phyloP scores from a whole-genome alignment of 2,888 invertebrate genomes.

The Xanthia togata region DNA sequence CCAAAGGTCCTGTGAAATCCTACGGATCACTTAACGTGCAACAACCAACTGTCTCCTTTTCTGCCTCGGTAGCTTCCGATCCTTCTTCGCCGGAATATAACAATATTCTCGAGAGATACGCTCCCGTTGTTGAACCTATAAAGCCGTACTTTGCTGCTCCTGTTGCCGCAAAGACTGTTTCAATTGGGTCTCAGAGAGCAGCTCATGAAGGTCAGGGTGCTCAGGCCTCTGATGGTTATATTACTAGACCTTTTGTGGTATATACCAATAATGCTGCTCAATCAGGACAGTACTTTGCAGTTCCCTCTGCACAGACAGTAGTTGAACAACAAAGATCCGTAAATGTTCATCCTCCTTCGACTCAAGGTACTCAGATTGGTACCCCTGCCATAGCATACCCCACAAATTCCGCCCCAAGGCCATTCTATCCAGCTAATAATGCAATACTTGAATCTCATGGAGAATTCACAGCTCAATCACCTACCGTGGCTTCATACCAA shows the following conservation, averaged over 20 bases:
- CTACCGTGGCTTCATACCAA: constrained; percentile 13
- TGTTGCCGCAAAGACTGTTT: constrained; percentile 32
- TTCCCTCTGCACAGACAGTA: constrained; percentile 14
- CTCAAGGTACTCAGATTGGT: constrained; percentile 6
- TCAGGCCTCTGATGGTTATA: constrained; percentile 4
- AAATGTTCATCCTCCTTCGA: constrained; percentile 3
- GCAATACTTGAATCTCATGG: constrained; percentile 33
- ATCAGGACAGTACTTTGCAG: constrained; percentile 13
- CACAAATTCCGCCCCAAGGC: not conserved
- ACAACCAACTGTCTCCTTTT: constrained; percentile 8
- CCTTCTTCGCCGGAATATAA: constrained; percentile 27
- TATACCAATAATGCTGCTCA: constrained; percentile 23
- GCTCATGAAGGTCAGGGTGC: not conserved
- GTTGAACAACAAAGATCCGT: constrained; percentile 25
- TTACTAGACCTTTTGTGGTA: not conserved
- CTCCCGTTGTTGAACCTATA: constrained; percentile 1
- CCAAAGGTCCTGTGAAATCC: constrained; percentile 1
- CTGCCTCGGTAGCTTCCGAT: constrained; percentile 27
- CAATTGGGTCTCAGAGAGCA: constrained; percentile 13
- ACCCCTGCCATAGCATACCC: not conserved
- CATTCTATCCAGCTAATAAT: constrained; percentile 30
- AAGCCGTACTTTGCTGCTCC: constrained; percentile 25
- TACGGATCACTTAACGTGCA: constrained; percentile 20
- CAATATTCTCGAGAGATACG: constrained; percentile 35
- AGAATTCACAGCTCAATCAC: constrained; percentile 3